Conservation (phyloP, 1,140 invertebrate genomes). For the Pogonus chalceus region DNA sequence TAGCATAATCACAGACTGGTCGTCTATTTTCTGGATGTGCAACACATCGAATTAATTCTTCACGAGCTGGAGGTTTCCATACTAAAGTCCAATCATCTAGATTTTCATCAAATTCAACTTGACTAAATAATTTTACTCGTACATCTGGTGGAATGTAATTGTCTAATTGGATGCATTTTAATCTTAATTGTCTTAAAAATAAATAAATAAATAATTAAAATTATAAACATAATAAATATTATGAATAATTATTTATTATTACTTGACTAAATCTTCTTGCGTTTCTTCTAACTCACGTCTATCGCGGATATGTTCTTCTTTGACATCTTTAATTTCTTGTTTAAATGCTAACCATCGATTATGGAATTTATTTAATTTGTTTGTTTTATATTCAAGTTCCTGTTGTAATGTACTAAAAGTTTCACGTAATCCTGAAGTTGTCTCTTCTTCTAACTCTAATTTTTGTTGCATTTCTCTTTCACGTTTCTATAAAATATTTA, state of each 20-base stretch:
- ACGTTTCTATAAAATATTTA: slow-evolving; percentile 29
- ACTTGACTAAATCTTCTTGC: slow-evolving; percentile 64
- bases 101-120: slow-evolving; percentile 72
- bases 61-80: not conserved
- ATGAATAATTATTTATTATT: slow-evolving; percentile 30
- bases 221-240: slow-evolving; percentile 12
- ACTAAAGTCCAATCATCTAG: slow-evolving; percentile 60
- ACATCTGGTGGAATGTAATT: slow-evolving; percentile 89
- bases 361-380: slow-evolving; percentile 62
- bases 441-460: slow-evolving; percentile 74
- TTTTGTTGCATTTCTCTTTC: slow-evolving; percentile 73
- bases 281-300: slow-evolving; percentile 70
- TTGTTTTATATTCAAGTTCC: slow-evolving; percentile 83
- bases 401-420: slow-evolving; percentile 75
- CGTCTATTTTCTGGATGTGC: no score
- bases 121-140: slow-evolving; percentile 61
- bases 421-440: slow-evolving; percentile 65
- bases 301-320: slow-evolving; percentile 68
- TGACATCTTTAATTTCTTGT: slow-evolving; percentile 65
- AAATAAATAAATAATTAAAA: not conserved
- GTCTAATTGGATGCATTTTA: slow-evolving; percentile 78
- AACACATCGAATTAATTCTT: no score
- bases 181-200: slow-evolving; percentile 49
- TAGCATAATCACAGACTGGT: no score
- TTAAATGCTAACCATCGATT: slow-evolving; percentile 36